Conservation (phyloP, 1,140 invertebrate genomes). For the Hyphantria cunea region DNA sequence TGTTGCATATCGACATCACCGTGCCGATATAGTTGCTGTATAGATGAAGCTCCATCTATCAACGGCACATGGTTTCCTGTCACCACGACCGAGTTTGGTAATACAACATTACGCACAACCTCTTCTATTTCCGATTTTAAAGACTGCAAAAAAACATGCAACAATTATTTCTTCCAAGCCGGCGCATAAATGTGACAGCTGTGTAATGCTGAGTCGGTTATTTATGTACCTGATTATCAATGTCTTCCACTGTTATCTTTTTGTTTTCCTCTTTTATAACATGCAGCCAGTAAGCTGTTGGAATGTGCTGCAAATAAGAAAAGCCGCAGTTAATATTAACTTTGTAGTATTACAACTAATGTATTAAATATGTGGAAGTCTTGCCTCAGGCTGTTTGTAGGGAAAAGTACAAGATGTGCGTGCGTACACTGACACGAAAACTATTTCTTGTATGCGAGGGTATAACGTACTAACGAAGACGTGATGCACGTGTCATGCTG, state of each 20-base stretch:
- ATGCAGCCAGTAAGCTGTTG: constrained; percentile 61
- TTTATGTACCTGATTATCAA: constrained; percentile 40
- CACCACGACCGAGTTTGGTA: constrained; percentile 46
- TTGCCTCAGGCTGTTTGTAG: too few species aligned
- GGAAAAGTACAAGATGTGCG: too few species aligned
- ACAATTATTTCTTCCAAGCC: neutral
- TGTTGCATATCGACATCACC: constrained; percentile 67
- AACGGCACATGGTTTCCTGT: constrained; percentile 47
- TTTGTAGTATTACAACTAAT: too few species aligned
- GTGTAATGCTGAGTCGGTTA: too few species aligned
- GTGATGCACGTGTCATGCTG: too few species aligned
- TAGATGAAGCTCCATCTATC: constrained; percentile 39
- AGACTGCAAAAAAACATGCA: constrained; percentile 31
- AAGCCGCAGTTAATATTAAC: too few species aligned
- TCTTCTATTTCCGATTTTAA: constrained; percentile 50
- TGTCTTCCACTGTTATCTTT: constrained; percentile 31
- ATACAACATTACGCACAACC: constrained; percentile 33
- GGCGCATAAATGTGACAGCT: too few species aligned
- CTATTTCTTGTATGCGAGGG: too few species aligned
- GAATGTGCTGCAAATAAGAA: constrained; percentile 68
- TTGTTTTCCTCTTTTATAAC: constrained; percentile 58
- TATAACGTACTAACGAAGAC: too few species aligned
- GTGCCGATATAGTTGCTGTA: constrained; percentile 54
- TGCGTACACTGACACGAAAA: too few species aligned
- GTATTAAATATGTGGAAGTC: too few species aligned